These are phyloP conservation scores for Teleogryllus occipitalis DNA, from an alignment of 1,140 invertebrate genomes.

Conservation along the genomic window DNA sequence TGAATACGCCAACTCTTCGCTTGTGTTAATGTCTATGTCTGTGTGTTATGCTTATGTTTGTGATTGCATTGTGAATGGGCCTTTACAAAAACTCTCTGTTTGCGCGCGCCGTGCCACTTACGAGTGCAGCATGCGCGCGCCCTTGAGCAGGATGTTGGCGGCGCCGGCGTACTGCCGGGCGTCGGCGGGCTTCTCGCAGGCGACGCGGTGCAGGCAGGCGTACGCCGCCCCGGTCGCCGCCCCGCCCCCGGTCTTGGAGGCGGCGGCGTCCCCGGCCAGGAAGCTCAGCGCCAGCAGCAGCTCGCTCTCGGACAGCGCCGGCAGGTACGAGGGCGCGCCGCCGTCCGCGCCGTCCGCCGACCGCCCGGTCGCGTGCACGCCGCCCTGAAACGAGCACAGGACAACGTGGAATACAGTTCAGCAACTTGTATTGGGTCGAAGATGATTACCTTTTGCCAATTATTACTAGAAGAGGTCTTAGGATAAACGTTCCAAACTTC, in stretches of 20 bases:
- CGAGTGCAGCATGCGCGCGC: constrained; percentile 58
- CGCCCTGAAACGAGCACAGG: background rate
- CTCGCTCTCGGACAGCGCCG: constrained; percentile 51
- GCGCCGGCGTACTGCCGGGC: constrained; percentile 65
- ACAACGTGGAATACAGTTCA: too few species aligned
- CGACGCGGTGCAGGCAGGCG: constrained; percentile 64
- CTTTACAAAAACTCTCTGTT: too few species aligned
- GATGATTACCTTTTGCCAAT: too few species aligned
- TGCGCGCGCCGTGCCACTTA: constrained; percentile 34
- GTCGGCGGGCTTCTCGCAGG: constrained; percentile 62
- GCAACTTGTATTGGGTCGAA: too few species aligned
- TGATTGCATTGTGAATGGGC: too few species aligned
- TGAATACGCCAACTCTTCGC: too few species aligned
- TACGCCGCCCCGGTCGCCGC: constrained; percentile 34
- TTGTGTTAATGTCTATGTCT: too few species aligned
- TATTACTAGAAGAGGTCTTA: too few species aligned
- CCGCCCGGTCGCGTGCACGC: background rate
- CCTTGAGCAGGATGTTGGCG: constrained; percentile 61
- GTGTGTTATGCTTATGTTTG: too few species aligned
- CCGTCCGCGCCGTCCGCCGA: background rate
- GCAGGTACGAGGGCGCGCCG: constrained; percentile 6
- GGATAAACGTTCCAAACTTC: too few species aligned
- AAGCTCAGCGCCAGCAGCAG: constrained; percentile 57
- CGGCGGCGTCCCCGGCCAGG: constrained; percentile 52
- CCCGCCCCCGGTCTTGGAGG: constrained; percentile 19